Conservation (phyloP, 2,888 invertebrate genomes). For the Pyrochroa serraticornis region DNA sequence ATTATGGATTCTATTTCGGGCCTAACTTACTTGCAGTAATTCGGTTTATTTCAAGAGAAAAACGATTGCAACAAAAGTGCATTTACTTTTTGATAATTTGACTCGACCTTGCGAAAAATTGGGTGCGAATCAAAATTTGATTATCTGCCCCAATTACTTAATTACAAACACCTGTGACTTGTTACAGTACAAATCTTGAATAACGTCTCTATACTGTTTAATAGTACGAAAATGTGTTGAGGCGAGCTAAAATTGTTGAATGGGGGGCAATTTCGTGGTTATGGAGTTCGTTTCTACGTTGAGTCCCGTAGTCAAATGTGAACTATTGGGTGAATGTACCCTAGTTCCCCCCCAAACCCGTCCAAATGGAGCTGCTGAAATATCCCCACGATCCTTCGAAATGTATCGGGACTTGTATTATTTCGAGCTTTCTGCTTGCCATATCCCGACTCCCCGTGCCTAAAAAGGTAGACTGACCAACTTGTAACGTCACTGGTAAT, state of each 20-base stretch:
- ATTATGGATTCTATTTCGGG: no score
- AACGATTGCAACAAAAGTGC: no score
- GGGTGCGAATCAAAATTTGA: slow-evolving; percentile 1
- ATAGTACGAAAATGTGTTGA: neutral
- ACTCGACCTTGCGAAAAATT: no score
- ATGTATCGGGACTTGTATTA: slow-evolving; percentile 37
- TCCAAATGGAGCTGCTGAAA: slow-evolving; percentile 19
- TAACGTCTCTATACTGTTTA: no score
- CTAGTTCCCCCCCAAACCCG: slow-evolving; percentile 35
- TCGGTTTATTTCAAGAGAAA: no score
- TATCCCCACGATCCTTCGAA: slow-evolving; percentile 28
- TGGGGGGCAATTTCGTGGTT: neutral
- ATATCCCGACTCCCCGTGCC: slow-evolving; percentile 60
- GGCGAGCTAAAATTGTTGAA: slow-evolving; percentile 9
- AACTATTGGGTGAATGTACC: slow-evolving; percentile 50
- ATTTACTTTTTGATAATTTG: no score
- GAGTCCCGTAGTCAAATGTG: slow-evolving; percentile 38
- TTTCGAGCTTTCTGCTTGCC: slow-evolving; percentile 51
- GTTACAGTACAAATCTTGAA: neutral
- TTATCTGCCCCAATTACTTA: slow-evolving; percentile 5
- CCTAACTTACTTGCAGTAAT: slow-evolving; percentile 10
- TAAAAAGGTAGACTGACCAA: slow-evolving; percentile 68
- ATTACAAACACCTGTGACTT: slow-evolving; percentile 6
- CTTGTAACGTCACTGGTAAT: slow-evolving; percentile 59
- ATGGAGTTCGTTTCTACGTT: neutral